Conservation (phyloP, 2,113 vertebrate species). For the Xiphias gladius region DNA sequence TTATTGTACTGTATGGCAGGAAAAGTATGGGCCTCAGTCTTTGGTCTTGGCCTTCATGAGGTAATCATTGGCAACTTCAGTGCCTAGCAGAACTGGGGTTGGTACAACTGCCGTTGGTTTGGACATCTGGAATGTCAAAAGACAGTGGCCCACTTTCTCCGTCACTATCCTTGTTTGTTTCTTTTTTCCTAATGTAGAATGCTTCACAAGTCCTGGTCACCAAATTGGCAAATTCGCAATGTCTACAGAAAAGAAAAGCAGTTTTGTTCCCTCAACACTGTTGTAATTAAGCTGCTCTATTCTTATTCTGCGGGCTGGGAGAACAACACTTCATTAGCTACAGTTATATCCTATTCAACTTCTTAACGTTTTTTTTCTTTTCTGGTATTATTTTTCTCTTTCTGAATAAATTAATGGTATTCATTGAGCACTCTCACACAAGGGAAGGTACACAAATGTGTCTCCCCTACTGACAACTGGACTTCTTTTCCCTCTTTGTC, state of each 20-base stretch:
- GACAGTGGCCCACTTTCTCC: constrained; percentile 90
- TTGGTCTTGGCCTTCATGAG: constrained; percentile 92
- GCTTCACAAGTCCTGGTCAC: constrained; percentile 87
- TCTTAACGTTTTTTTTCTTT: constrained; percentile 28
- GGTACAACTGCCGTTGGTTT: constrained; percentile 89
- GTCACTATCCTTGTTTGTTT: constrained; percentile 89
- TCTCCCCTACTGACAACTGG: constrained; percentile 47
- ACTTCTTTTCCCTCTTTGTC: constrained; percentile 63
- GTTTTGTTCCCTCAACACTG: constrained; percentile 88
- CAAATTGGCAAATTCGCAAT: constrained; percentile 90
- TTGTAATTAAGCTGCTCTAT: constrained; percentile 82
- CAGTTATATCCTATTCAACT: constrained; percentile 58
- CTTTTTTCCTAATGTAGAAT: constrained; percentile 86
- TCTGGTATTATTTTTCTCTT: constrained; percentile 38
- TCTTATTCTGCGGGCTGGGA: constrained; percentile 49
- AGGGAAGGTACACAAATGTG: constrained; percentile 53
- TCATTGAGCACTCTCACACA: constrained; percentile 53
- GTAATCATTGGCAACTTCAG: constrained; percentile 92
- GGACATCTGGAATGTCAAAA: constrained; percentile 94
- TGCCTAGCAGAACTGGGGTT: constrained; percentile 87
- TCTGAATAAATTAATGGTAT: constrained; percentile 66
- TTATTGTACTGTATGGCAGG: constrained; percentile 89
- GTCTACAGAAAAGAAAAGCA: constrained; percentile 90
- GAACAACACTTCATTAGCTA: constrained; percentile 85
- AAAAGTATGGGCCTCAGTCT: constrained; percentile 92